Evolutionary conservation across 2,797 vertebrate species (phyloP), one percentile per base, ranked within the genome.

Genomic region (Mionectes olivaceus): DNA sequence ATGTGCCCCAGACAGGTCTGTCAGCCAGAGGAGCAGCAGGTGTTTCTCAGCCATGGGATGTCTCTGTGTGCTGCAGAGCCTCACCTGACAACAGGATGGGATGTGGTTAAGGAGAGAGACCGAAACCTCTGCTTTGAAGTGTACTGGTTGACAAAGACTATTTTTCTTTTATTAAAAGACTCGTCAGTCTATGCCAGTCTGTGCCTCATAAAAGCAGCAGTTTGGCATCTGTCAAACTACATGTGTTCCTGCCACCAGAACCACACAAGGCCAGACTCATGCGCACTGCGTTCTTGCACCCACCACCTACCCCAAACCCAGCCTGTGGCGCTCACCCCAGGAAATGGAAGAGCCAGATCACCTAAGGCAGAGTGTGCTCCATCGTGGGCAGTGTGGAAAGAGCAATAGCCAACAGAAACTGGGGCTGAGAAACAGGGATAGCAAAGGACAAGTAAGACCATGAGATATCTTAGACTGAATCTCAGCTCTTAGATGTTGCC

Each of bases 351-450:
- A 52, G 44, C 39, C 86, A 22, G 69, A 19, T 30, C 5, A 1
- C 23, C 60, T 59, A 30, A 13, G 37, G 73, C 1, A 68, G 30
- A 19, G 13, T 1, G 19, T 52, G n/a, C 39, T 83, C 18, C 32
- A 4, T 59, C 11, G 1, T 2, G 3, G 41, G 32, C 49, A 56
- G 3, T 0, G 5, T 43, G 73, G 22, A 60, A 85, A n/a, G 52
- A 82, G 32, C 47, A 77, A 61, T 0, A 25, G 4, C 11, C n/a
- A 39, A 25, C 13, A 82, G 71, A 68, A 86, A n/a, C 49, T 57
- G 2, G 0, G 2, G 0, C 33, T 75, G 57, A 87, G 77, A 60
- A 88, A 46, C 32, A 59, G 47, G 35, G 32, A 56, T 49, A 79
- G 60, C 23, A 77, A 79, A 87, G 35, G 65, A 53, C 32, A 41